Base-by-base conservation (phyloP, 2,113 vertebrate genomes). In the Siniperca chuatsi region DNA sequence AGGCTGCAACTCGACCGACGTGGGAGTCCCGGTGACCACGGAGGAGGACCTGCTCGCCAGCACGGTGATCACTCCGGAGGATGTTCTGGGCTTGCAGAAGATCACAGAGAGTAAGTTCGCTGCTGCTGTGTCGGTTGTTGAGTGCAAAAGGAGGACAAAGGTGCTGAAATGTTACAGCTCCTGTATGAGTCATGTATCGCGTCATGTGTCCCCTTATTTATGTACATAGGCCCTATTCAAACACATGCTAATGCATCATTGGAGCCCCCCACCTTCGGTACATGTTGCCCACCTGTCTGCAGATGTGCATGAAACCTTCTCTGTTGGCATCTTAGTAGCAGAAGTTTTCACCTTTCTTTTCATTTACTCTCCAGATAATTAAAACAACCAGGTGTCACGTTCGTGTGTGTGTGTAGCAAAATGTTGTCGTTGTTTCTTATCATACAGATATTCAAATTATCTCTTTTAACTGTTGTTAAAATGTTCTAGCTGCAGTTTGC, bases 71-170 rank as follows among this genome's bases (percentile, higher is more conserved):
- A 96, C 94, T 75, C 98, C 98, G 35, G 97, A 98, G 93, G 97
- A 98, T 78, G 97, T 98, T 66, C 94, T 99, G 93, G 97, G 97
- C 55, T 95, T 99, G 86, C 97, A 98, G 96, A 97, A 97, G 95
- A 97, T 99, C 96, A 99, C 98, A 0, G 95, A 97, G 92, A 97
- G 98, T 99, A 96, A 96, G 98, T 96, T 83, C 2, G 25, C 55
- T 5, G 58, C 15, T 81, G 68, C 48, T 55, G 50, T 42, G 18
- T 21, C 3, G 18, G 73, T 25, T 60, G 64, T 50, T 62, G 37
- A 29, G 44, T 10, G 62, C 40, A 20, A 3, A 57, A 44, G 40
- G 5, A 52, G 81, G 55, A 73, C 58, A 86, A 68, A 85, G 73
- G 57, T 84, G 84, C 21, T 23, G 8, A 20, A 57, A 72, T 37